These are phyloP conservation scores for Eulemur rubriventer DNA, from an alignment of 2,797 vertebrate genomes.

Conservation along the genomic window DNA sequence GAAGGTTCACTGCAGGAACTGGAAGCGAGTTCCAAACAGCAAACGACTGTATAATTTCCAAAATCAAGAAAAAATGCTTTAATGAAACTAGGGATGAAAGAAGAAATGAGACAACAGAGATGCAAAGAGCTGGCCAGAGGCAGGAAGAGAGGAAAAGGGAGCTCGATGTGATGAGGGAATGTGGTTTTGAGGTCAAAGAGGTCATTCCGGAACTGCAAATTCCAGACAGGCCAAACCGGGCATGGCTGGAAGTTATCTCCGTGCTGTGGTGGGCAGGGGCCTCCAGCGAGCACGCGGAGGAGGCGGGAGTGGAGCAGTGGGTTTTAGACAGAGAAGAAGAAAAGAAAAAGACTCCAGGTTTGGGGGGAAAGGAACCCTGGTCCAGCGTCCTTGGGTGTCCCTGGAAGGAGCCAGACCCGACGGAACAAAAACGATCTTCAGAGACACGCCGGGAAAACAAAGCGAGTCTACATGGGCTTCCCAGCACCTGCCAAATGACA, in stretches of 20 bases:
- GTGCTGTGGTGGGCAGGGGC: fast-evolving
- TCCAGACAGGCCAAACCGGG: no score
- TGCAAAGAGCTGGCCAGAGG: neutral
- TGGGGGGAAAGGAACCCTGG: no score
- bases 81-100: neutral
- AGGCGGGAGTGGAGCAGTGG: neutral
- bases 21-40: neutral
- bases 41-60: neutral
- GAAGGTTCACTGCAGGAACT: neutral
- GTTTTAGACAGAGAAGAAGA: neutral
- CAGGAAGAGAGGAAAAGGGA: neutral
- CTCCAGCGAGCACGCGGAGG: neutral
- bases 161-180: no score
- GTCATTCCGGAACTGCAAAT: neutral
- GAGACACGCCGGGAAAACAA: fast-evolving
- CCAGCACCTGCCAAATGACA: fast-evolving
- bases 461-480: neutral
- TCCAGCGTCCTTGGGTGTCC: no score
- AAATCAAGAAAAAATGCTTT: neutral
- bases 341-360: fast-evolving
- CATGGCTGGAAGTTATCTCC: neutral
- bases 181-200: neutral
- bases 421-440: fast-evolving
- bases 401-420: neutral
- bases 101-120: no score